These are phyloP conservation scores for Ptilorrhoa leucosticta DNA, from an alignment of 2,113 vertebrate species.

Conservation along the genomic window DNA sequence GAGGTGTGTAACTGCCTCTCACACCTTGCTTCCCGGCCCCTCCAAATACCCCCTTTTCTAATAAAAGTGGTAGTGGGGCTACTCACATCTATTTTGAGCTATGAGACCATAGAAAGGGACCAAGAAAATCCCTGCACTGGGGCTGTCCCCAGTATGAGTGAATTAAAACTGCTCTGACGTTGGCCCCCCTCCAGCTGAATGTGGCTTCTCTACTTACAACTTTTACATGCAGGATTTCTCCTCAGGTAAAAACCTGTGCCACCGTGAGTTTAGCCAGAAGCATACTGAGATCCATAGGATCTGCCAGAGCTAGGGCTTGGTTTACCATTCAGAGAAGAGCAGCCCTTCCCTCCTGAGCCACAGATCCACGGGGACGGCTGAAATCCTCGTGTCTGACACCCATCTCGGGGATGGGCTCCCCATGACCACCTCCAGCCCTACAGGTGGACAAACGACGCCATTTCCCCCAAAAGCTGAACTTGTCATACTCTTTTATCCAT, in stretches of 20 bases:
- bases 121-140: background rate
- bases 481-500: background rate
- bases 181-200: background rate
- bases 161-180: background rate
- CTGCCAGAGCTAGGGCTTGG: background rate
- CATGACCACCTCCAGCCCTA: background rate
- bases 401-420: accelerated
- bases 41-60: background rate
- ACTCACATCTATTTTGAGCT: background rate
- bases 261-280: background rate
- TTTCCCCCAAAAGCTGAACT: background rate
- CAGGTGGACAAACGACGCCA: accelerated
- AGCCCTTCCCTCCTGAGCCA: background rate
- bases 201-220: background rate
- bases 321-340: background rate
- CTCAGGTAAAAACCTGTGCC: background rate
- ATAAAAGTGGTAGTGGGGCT: background rate
- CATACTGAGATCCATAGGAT: background rate
- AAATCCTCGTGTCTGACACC: background rate
- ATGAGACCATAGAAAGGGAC: background rate
- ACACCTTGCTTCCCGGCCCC: background rate
- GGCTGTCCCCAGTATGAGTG: background rate
- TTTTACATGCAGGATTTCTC: background rate
- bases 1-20: slow-evolving; percentile 22
- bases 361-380: background rate